A percentile compares a stretch with the other conserved stretches of the same genome.
Conservation (phyloP, 1,140 invertebrate species). For the Muscidifurax raptorellus region DNA sequence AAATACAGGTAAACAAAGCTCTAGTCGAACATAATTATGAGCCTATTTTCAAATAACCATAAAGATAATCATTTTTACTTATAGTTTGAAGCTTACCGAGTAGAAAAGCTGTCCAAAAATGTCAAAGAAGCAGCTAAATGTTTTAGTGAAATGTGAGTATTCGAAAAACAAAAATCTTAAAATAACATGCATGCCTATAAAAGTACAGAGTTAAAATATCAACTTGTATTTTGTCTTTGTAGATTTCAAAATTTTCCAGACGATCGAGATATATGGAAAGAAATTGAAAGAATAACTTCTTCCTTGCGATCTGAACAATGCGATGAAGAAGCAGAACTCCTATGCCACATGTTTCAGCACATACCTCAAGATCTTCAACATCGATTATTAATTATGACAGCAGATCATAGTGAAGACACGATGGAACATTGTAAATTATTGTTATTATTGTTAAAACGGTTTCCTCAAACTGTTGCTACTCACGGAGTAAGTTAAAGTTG, state of each 20-base stretch:
- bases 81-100: constrained; percentile 87
- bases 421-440: constrained; percentile 90
- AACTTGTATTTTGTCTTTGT: constrained; percentile 37
- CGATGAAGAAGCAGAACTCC: constrained; percentile 76
- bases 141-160: constrained; percentile 81
- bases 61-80: constrained; percentile 48
- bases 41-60: constrained; percentile 17
- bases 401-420: constrained; percentile 90
- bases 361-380: constrained; percentile 84
- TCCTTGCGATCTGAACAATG: constrained; percentile 80
- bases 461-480: constrained; percentile 85
- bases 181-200: neutral
- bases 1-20: constrained; percentile 81
- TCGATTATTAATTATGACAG: constrained; percentile 85
- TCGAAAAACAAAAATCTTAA: neutral
- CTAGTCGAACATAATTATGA: constrained; percentile 38
- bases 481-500: constrained; percentile 80
- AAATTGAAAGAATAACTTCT: constrained; percentile 86
- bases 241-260: constrained; percentile 80
- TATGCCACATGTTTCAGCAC: constrained; percentile 82
- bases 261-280: constrained; percentile 83
- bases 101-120: constrained; percentile 87
- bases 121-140: constrained; percentile 88
- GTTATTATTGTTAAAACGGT: constrained; percentile 85
- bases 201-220: constrained; percentile 20